Evolutionary conservation across 1,140 invertebrate species (phyloP), one percentile per base, ranked within the genome.

Genomic region (Bombus sibiricus): DNA sequence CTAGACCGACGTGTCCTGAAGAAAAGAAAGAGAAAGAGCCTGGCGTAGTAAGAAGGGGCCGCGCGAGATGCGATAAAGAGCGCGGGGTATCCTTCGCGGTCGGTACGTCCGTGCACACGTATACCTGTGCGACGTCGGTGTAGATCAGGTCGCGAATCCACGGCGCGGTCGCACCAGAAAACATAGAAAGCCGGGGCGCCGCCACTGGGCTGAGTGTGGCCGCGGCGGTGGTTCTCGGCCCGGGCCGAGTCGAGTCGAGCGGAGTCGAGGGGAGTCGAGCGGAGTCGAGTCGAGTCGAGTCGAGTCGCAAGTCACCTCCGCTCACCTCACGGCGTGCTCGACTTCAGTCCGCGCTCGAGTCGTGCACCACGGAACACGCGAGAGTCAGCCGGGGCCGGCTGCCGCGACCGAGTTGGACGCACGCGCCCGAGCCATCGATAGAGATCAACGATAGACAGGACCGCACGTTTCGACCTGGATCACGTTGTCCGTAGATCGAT

Each of bases 281-380:
- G 25, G 37, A 84, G 62, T 75, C 59, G 75, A 80, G 59, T 47
- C 62, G 78, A 81, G 43, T 75, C 47, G 85, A 87, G 69, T 79
- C 83, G 86, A 90, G 92, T 93, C 93, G 92, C 93, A 93, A 94
- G 94, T 94, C 93, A 94, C 93, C 94, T 93, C 92, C 93, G 93
- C 92, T 94, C 93, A 94, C 94, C 94, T 94, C 89, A 86, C 87
- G 86, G 82, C 89, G 85, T 81, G 76, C 39, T 75, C 72, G 77
- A 75, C 81, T 83, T 88, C 88, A 91, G 91, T 91, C 69, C 69
- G 90, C 86, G 88, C 89, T 90, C 90, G 88, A 90, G 81, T 91
- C 86, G 88, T 83, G 88, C 71, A 91, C 53, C 77, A 87, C 80
- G 87, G 71, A 89, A 87, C 87, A 83, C 78, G 86, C 86, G 88